Conservation (phyloP, 2,888 invertebrate genomes). For the Erebia ligea region DNA sequence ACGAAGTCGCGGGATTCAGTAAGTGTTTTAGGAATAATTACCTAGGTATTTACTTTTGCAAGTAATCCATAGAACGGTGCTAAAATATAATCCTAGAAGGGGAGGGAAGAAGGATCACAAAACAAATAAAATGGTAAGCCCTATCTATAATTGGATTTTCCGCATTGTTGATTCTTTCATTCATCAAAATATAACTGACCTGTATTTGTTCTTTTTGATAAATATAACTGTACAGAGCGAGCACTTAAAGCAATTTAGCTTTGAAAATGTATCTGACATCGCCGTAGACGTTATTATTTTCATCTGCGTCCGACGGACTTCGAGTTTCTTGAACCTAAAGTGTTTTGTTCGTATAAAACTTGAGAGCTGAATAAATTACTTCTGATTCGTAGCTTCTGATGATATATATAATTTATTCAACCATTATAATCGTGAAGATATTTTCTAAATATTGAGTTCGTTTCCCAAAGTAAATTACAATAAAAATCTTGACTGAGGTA, state of each 20-base stretch:
- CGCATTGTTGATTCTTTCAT: slow-evolving; percentile 4
- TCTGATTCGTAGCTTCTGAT: too few relatives aligned
- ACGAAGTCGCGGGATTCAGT: too few relatives aligned
- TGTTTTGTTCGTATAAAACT: not conserved
- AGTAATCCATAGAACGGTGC: too few relatives aligned
- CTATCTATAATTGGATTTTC: slow-evolving; percentile 9
- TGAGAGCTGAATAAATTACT: not conserved
- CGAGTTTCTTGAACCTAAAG: slow-evolving; percentile 2
- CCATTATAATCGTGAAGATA: not conserved
- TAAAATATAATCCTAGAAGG: not conserved
- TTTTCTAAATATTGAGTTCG: not conserved
- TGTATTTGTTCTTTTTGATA: not conserved
- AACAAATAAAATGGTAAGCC: slow-evolving; percentile 2
- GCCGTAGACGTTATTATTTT: not conserved
- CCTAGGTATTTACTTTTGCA: too few relatives aligned
- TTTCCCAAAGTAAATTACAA: not conserved
- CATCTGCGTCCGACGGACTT: not conserved
- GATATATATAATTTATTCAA: not conserved
- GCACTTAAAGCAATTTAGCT: not conserved
- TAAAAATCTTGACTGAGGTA: not conserved
- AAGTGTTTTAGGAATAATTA: too few relatives aligned
- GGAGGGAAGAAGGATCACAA: not conserved
- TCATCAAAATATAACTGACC: not conserved
- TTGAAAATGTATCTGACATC: not conserved
- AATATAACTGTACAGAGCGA: not conserved